Percentiles rank a stretch among this genome's conserved stretches.
These are phyloP conservation scores for Valencia hispanica DNA, from an alignment of 2,797 vertebrate genomes.

Conservation along the genomic window DNA sequence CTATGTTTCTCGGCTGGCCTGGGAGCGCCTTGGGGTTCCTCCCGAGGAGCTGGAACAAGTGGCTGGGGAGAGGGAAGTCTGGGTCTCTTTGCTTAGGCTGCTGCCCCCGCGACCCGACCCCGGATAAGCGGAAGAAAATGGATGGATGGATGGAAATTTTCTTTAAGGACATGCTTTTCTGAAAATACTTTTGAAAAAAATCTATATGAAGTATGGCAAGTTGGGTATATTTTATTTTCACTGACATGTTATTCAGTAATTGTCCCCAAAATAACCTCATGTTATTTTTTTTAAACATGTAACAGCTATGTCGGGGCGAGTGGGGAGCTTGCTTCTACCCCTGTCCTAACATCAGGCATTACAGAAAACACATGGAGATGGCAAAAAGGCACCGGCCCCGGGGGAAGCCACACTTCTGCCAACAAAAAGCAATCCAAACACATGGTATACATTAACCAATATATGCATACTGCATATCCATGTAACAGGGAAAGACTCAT, in stretches of 20 bases:
- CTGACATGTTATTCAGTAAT: background rate
- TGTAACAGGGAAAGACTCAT: background rate
- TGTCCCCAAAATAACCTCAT: background rate
- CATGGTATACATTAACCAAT: background rate
- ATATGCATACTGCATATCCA: background rate
- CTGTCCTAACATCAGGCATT: background rate
- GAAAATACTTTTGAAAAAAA: background rate
- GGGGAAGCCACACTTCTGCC: background rate
- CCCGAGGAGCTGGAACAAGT: no score
- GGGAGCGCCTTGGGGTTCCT: no score
- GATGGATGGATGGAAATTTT: no score
- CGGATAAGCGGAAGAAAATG: no score
- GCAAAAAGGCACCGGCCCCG: background rate
- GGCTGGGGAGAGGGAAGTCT: no score
- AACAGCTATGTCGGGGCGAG: background rate
- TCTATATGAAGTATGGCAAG: background rate
- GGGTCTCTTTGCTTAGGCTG: no score
- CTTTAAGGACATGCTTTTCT: background rate
- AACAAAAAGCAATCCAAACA: background rate
- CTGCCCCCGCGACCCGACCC: no score
- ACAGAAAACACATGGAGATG: background rate
- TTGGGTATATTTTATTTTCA: background rate
- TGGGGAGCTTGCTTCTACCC: background rate
- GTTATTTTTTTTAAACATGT: background rate
- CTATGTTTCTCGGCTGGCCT: no score